These are phyloP conservation scores for Apamea anceps DNA, from an alignment of 2,888 invertebrate species.

Conservation along the genomic window DNA sequence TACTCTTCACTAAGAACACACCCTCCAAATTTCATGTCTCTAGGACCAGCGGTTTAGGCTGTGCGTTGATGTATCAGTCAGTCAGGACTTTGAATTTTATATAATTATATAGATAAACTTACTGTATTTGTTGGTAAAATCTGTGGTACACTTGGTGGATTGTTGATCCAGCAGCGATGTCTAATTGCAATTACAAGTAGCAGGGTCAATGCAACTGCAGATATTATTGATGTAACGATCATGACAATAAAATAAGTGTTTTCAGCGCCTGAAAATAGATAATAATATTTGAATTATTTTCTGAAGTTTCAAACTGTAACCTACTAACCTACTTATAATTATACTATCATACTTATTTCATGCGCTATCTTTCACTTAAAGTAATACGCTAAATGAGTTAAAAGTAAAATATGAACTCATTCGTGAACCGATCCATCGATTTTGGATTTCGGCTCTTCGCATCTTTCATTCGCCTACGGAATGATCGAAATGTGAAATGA, in stretches of 20 bases:
- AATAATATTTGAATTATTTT: neutral
- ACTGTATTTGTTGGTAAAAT: neutral
- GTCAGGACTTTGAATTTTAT: too few species aligned
- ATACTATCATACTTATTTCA: neutral
- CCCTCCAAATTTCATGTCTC: too few species aligned
- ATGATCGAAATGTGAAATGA: neutral
- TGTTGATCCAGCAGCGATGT: neutral
- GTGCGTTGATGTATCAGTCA: too few species aligned
- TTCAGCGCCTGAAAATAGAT: slow-evolving; percentile 11
- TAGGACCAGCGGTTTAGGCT: too few species aligned
- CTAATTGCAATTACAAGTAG: neutral
- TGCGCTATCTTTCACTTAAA: neutral
- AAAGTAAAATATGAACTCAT: neutral
- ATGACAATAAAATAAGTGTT: slow-evolving; percentile 2
- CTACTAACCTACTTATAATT: neutral
- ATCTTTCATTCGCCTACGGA: neutral
- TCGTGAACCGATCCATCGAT: neutral
- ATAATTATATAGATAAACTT: too few species aligned
- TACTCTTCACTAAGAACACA: too few species aligned
- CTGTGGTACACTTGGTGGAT: neutral
- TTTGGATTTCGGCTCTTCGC: neutral
- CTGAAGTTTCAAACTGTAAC: neutral
- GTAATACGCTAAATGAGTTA: neutral
- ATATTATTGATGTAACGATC: slow-evolving; percentile 6
- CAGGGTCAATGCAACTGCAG: slow-evolving; percentile 12